Base-by-base conservation (phyloP, 2,797 vertebrate genomes). In the Mus minutoides region DNA sequence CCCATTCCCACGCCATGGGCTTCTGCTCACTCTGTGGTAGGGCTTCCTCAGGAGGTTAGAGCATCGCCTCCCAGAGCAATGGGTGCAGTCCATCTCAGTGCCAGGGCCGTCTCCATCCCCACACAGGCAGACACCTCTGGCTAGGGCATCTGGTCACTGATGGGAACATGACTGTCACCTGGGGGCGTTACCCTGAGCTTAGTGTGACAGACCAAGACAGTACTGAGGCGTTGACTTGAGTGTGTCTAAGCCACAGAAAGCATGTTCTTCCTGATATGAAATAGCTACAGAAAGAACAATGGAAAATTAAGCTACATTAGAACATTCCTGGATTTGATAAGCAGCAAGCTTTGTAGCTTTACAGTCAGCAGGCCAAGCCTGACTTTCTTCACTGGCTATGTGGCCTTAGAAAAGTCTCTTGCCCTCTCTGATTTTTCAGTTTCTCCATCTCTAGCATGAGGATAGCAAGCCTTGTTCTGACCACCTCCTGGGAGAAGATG, bases 331-430 rank as follows among this genome's bases (percentile, higher is more conserved):
- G 24, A 58, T 91, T 91, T 49, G 62, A 26, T 26, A 17, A 43
- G 73, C 78, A 26, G 8, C 40, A 82, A 67, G 43, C 64, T 9
- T 4, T 69, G 56, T 40, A 29, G 54, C 13, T 6, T 69, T 17
- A 13, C 3, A 52, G 54, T 79, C 0, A 13, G 76, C 46, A 79
- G 49, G 78, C 31, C 58, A 75, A 83, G 16, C 3, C 49, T 78
- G 37, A n/a, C 77, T 92, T 90, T 75, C 31, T 77, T 92, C 80
- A 56, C 88, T 43, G 24, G 80, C 86, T 91, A 16, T 64, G 14
- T 91, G 90, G 64, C 87, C 46, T 96, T 96, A 73, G 64, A 88
- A 62, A 71, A 79, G 58, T 77, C 54, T 69, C 64, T 94, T 88
- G 88, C 71, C 52, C 52, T 88, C 43, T 85, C 86, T 91, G 77